phyloP scores from a whole-genome alignment of 2,888 invertebrate species.

The Ophioninae sp. region DNA sequence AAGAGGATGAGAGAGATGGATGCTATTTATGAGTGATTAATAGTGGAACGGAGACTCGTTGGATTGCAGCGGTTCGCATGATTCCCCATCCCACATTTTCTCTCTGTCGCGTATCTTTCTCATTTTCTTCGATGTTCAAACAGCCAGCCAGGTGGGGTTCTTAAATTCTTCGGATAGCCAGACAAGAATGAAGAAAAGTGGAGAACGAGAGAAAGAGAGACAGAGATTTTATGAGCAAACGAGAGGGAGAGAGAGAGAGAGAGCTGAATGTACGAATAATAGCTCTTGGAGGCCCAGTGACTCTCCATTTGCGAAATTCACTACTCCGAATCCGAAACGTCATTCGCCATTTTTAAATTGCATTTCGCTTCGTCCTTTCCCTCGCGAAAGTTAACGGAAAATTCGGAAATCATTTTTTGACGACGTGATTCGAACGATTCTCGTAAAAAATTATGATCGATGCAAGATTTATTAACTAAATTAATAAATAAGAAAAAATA shows the following conservation, averaged over 20 bases:
- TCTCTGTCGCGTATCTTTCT: conserved; percentile 30
- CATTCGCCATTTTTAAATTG: not conserved
- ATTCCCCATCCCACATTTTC: conserved; percentile 5
- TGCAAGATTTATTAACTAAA: not conserved
- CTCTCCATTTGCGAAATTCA: conserved; percentile 56
- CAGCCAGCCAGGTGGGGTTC: conserved; percentile 63
- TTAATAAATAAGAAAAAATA: too few species aligned
- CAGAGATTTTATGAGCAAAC: conserved; percentile 41
- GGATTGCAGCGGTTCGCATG: conserved; percentile 36
- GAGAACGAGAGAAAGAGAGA: conserved; percentile 65
- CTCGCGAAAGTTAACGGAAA: not conserved
- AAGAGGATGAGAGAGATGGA: not conserved
- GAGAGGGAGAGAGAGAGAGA: conserved; percentile 53
- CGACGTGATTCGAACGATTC: not conserved
- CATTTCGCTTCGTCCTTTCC: not conserved
- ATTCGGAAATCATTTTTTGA: not conserved
- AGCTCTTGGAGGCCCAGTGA: conserved; percentile 64
- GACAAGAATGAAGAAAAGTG: conserved; percentile 62
- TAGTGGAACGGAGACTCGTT: conserved; percentile 7
- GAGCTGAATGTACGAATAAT: conserved; percentile 60
- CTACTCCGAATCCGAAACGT: conserved; percentile 3
- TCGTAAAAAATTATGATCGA: not conserved
- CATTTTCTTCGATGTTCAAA: conserved; percentile 42
- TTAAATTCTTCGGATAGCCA: conserved; percentile 69
- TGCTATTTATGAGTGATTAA: conserved; percentile 26